A percentile compares a stretch with the other conserved stretches of the same genome.
phyloP scores from a whole-genome alignment of 2,888 invertebrate species.

The Aspidiotus rigidus region DNA sequence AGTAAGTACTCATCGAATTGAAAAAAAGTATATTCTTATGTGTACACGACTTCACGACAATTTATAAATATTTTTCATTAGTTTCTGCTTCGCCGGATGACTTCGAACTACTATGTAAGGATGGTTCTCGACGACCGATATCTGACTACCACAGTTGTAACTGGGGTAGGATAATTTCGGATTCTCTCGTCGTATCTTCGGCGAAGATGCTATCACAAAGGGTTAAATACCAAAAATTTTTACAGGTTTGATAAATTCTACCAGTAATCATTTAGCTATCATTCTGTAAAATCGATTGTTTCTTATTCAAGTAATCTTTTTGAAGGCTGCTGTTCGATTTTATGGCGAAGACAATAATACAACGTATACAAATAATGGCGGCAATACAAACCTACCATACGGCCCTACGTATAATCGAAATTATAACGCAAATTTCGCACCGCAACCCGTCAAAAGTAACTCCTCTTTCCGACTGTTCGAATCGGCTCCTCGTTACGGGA shows the following conservation, averaged over 20 bases:
- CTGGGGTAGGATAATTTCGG: constrained; percentile 77
- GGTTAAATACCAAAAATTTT: constrained; percentile 43
- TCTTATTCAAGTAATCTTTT: too few relatives aligned
- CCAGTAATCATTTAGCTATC: not conserved
- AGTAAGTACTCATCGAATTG: constrained; percentile 43
- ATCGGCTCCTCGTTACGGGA: constrained; percentile 58
- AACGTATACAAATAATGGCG: not conserved
- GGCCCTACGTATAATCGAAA: constrained; percentile 28
- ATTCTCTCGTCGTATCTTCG: constrained; percentile 78
- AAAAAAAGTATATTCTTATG: not conserved
- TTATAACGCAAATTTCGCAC: constrained; percentile 4
- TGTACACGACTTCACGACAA: not conserved
- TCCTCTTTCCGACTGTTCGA: constrained; percentile 60
- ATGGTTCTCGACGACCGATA: constrained; percentile 61
- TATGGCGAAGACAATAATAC: constrained; percentile 22
- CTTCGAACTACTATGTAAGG: constrained; percentile 72
- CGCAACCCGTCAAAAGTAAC: constrained; percentile 6
- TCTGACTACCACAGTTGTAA: constrained; percentile 65
- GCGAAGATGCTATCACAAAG: constrained; percentile 55
- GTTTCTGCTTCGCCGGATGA: constrained; percentile 57
- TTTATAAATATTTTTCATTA: constrained; percentile 41
- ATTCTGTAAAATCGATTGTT: too few relatives aligned
- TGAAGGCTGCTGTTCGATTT: constrained; percentile 7
- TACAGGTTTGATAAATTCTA: constrained; percentile 36
- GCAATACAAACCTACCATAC: not conserved